Percentiles rank a stretch among this genome's conserved stretches.
Evolutionary conservation across 2,888 invertebrate species (phyloP).

Genomic region (Maniola hyperantus): DNA sequence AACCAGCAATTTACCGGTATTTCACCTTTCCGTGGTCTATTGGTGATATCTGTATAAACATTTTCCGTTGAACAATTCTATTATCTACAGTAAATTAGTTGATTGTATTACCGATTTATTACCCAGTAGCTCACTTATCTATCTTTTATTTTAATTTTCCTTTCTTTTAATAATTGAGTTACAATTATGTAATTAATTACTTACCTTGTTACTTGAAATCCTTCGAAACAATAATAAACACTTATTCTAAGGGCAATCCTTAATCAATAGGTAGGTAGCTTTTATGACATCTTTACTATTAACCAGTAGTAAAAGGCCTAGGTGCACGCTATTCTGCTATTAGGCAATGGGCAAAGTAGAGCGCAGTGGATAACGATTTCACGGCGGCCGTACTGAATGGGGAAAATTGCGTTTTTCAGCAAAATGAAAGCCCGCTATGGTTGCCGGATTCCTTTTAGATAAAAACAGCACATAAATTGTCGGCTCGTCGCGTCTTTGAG

Average conservation of each 20-base stretch:
- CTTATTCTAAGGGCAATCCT: constrained; percentile 44
- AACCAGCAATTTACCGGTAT: constrained; percentile 1
- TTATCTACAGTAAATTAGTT: not conserved
- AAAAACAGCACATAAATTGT: constrained; percentile 55
- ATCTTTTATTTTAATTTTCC: not conserved
- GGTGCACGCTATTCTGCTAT: constrained; percentile 78
- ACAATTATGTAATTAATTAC: not conserved
- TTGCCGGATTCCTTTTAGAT: constrained; percentile 65
- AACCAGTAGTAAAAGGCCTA: constrained; percentile 47
- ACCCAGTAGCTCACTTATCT: not conserved
- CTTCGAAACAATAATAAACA: constrained; percentile 5
- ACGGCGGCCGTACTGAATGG: constrained; percentile 73
- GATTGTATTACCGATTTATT: constrained; percentile 10
- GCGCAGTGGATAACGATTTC: constrained; percentile 75
- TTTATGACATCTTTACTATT: too few species aligned
- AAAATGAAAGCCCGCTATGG: constrained; percentile 70
- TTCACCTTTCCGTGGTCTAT: not conserved
- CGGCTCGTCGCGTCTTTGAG: constrained; percentile 44
- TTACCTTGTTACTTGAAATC: constrained; percentile 1
- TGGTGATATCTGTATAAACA: not conserved
- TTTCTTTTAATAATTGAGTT: not conserved
- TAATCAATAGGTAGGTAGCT: constrained; percentile 46
- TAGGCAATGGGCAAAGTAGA: constrained; percentile 75
- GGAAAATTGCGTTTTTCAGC: constrained; percentile 80
- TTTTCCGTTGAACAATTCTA: not conserved